These are phyloP conservation scores for Athalia circularis DNA, from an alignment of 2,888 invertebrate species.

Conservation along the genomic window DNA sequence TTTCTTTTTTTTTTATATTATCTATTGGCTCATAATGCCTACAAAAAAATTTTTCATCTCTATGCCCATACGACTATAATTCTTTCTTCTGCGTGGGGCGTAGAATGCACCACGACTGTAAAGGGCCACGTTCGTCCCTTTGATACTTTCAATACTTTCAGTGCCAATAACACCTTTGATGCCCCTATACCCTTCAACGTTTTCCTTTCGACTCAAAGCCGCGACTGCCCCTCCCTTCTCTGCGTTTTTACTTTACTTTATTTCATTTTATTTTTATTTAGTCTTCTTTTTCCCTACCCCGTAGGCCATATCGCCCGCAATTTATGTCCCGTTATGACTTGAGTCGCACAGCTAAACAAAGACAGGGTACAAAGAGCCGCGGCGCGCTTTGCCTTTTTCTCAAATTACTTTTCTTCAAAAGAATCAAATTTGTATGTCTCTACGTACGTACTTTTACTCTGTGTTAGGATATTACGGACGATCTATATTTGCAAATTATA, in stretches of 20 bases:
- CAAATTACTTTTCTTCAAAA: constrained; percentile 5
- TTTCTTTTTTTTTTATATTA: not conserved
- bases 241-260: constrained; percentile 22
- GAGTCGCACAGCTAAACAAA: constrained; percentile 32
- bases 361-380: not conserved
- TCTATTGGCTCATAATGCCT: constrained; percentile 31
- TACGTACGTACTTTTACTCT: no score
- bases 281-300: no score
- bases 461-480: no score
- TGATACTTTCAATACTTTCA: constrained; percentile 41
- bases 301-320: constrained; percentile 37
- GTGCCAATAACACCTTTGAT: constrained; percentile 39
- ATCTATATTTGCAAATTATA: no score
- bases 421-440: not conserved
- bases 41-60: constrained; percentile 15
- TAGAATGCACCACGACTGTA: not conserved
- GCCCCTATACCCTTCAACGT: constrained; percentile 33
- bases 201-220: constrained; percentile 11
- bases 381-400: not conserved
- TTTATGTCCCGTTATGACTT: constrained; percentile 42
- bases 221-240: constrained; percentile 11
- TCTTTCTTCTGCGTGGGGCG: constrained; percentile 18
- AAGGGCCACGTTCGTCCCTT: constrained; percentile 17
- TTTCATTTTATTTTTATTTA: not conserved
- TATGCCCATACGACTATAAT: constrained; percentile 9